phyloP scores from a whole-genome alignment of 2,113 vertebrate species.

The Melanerpes aurifrons region DNA sequence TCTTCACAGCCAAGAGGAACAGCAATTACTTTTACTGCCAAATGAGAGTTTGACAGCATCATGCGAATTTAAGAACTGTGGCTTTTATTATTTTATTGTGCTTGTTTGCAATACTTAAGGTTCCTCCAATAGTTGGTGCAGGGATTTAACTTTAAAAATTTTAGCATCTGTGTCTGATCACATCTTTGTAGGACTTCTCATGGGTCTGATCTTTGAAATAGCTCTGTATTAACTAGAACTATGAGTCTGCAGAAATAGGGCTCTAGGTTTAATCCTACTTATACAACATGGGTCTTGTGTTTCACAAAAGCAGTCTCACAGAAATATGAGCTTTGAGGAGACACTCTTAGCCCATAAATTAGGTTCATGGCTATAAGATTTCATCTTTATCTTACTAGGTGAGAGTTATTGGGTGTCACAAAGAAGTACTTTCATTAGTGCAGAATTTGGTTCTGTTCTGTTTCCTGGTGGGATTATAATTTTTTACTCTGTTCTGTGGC shows the following conservation, averaged over 20 bases:
- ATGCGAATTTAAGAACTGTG: neutral
- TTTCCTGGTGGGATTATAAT: neutral
- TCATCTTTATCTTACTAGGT: slow-evolving; percentile 27
- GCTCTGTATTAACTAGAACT: neutral
- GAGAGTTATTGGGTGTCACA: neutral
- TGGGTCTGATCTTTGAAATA: slow-evolving; percentile 15
- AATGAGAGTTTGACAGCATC: neutral
- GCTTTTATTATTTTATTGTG: slow-evolving; percentile 20
- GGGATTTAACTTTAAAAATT: slow-evolving; percentile 27
- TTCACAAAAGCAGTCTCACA: slow-evolving; percentile 15
- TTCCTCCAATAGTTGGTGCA: neutral
- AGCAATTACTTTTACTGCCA: neutral
- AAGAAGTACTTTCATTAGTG: neutral
- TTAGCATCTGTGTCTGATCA: slow-evolving; percentile 46
- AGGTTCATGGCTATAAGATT: neutral
- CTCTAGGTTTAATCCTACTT: slow-evolving; percentile 10
- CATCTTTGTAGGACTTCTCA: slow-evolving; percentile 5
- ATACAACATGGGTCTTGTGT: neutral
- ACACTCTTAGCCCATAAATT: neutral
- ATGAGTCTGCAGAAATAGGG: neutral
- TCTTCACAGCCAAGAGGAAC: neutral
- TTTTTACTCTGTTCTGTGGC: neutral
- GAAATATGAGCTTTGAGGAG: slow-evolving; percentile 23
- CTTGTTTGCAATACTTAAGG: slow-evolving; percentile 15
- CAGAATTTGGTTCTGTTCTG: neutral